Percentiles rank a stretch among this genome's conserved stretches.
Conservation (phyloP, 1,140 invertebrate species). For the Drosophila sp. region DNA sequence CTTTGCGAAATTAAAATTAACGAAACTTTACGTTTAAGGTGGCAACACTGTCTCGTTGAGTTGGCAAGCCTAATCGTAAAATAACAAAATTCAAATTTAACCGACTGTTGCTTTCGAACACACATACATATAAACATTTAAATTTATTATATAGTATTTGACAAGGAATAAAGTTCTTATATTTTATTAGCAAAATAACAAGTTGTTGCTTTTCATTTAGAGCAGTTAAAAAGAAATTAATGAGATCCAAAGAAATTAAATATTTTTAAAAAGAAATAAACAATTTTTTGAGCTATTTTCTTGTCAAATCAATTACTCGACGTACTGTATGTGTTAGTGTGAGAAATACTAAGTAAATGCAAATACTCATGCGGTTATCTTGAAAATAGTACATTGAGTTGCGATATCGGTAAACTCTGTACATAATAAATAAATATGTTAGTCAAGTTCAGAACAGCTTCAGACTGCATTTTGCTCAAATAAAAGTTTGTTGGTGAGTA, state of each 20-base stretch:
- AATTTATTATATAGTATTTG: too few relatives aligned
- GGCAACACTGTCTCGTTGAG: neutral
- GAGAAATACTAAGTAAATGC: neutral
- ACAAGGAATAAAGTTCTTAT: too few relatives aligned
- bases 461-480: neutral
- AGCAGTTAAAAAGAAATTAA: too few relatives aligned
- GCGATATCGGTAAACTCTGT: neutral
- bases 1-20: neutral
- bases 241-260: too few relatives aligned
- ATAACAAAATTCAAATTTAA: constrained; percentile 9
- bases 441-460: neutral
- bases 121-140: too few relatives aligned
- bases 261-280: too few relatives aligned
- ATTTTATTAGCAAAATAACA: too few relatives aligned
- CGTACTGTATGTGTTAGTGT: neutral
- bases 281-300: too few relatives aligned
- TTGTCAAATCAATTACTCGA: too few relatives aligned
- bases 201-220: too few relatives aligned
- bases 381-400: neutral
- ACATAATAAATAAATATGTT: constrained; percentile 3
- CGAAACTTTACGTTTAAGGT: neutral
- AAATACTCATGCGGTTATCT: constrained; percentile 1
- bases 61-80: constrained; percentile 1
- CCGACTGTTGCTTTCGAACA: neutral
- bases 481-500: neutral